Percentiles rank a stretch among this genome's conserved stretches.
phyloP scores from a whole-genome alignment of 2,797 vertebrate species.

The Crypturellus tataupa region DNA sequence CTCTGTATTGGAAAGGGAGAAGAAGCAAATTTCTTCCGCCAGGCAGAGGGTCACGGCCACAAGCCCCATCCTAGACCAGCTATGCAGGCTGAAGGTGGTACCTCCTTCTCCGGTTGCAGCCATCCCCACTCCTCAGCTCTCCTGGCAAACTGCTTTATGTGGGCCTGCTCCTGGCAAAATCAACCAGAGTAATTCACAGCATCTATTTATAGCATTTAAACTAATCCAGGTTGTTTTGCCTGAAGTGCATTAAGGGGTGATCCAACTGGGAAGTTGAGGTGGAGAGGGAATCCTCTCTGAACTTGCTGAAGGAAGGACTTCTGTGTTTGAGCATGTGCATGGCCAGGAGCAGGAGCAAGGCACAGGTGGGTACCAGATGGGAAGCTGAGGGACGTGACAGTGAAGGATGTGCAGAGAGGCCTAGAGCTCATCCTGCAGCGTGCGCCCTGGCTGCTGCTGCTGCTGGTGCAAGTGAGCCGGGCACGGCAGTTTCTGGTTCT shows the following conservation, averaged over 20 bases:
- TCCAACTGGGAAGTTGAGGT: not conserved
- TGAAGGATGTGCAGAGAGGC: conserved; percentile 40
- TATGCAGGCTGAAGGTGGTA: not conserved
- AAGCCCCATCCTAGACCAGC: accelerated
- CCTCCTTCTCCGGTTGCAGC: not conserved
- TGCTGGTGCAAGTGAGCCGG: not conserved
- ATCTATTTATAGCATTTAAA: not conserved
- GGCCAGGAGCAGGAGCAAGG: not conserved
- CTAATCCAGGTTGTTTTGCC: not conserved
- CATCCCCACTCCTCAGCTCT: not conserved
- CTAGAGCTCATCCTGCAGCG: not conserved
- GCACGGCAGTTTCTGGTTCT: not conserved
- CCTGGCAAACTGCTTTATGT: not conserved
- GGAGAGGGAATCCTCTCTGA: not conserved
- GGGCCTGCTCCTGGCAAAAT: not conserved
- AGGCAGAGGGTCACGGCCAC: not conserved
- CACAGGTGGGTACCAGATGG: conserved; percentile 54
- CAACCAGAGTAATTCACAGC: not conserved
- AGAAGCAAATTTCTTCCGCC: not conserved
- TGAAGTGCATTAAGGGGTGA: not conserved
- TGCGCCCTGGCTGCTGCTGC: not conserved
- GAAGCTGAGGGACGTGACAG: conserved; percentile 18
- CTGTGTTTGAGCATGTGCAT: not conserved
- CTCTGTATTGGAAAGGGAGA: not conserved
- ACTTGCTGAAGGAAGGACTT: not conserved